Evolutionary conservation across 2,888 invertebrate species (phyloP).

Genomic region (Ichneumoninae sp.): DNA sequence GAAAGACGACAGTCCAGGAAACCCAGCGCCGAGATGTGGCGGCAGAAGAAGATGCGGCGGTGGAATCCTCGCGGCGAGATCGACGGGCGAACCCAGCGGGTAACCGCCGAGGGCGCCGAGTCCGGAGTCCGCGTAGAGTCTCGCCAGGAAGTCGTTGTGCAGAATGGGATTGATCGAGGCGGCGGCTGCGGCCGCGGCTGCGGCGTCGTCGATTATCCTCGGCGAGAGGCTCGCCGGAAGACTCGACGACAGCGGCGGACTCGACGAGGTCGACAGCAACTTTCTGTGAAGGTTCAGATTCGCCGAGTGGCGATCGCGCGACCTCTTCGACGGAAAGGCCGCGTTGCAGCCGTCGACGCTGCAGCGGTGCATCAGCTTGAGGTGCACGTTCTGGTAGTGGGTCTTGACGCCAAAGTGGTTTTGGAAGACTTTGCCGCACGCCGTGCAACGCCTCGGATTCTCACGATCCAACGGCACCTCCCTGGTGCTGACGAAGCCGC

Average conservation of each 20-base stretch:
- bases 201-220: constrained; percentile 85
- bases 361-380: constrained; percentile 98
- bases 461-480: constrained; percentile 97
- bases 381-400: constrained; percentile 97
- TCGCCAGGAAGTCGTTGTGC: constrained; percentile 92
- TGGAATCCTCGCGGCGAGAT: constrained; percentile 83
- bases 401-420: constrained; percentile 97
- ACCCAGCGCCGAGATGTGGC: constrained; percentile 86
- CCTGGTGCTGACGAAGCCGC: constrained; percentile 89
- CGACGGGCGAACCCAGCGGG: constrained; percentile 81
- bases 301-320: constrained; percentile 96
- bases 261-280: constrained; percentile 90
- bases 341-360: constrained; percentile 97
- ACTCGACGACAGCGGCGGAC: constrained; percentile 84
- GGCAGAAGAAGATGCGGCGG: constrained; percentile 87
- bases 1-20: constrained; percentile 85
- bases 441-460: constrained; percentile 95
- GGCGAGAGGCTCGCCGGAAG: constrained; percentile 86
- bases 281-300: constrained; percentile 96
- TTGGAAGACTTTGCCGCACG: constrained; percentile 96
- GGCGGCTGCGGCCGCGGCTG: constrained; percentile 78
- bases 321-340: constrained; percentile 96
- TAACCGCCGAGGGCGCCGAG: constrained; percentile 81
- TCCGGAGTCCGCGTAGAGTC: constrained; percentile 90
- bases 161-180: constrained; percentile 85